A percentile compares a stretch with the other conserved stretches of the same genome.
Evolutionary conservation across 2,888 invertebrate species (phyloP).

Genomic region (Conops quadrifasciatus): DNA sequence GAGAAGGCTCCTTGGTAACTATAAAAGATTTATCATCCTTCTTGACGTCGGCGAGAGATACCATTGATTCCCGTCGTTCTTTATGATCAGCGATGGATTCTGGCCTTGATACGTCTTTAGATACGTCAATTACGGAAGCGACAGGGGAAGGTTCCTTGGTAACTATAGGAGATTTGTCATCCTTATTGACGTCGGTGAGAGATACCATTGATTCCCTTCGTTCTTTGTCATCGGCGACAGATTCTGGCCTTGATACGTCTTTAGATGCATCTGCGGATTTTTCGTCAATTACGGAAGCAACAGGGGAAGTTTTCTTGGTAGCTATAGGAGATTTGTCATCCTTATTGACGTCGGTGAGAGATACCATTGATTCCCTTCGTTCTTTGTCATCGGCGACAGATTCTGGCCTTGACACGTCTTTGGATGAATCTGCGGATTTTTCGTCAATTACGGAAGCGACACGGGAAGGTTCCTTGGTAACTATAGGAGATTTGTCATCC

Average conservation of each 20-base stretch:
- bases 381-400: no score
- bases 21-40: slow-evolving; percentile 35
- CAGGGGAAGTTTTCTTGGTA: no score
- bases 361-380: no score
- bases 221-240: slow-evolving; percentile 28
- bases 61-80: slow-evolving; percentile 36
- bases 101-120: no score
- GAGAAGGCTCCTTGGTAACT: slow-evolving; percentile 43
- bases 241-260: slow-evolving; percentile 35
- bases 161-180: slow-evolving; percentile 36
- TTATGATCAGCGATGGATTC: neutral
- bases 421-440: no score
- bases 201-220: slow-evolving; percentile 8
- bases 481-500: no score
- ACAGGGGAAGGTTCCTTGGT: neutral
- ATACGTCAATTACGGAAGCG: slow-evolving; percentile 38
- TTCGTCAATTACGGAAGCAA: no score
- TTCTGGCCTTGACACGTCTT: no score
- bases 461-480: no score
- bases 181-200: slow-evolving; percentile 36
- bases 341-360: no score
- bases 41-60: slow-evolving; percentile 38
- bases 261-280: slow-evolving; percentile 24
- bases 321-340: no score
- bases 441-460: no score